phyloP scores from a whole-genome alignment of 2,797 vertebrate genomes.

The Characodon lateralis region DNA sequence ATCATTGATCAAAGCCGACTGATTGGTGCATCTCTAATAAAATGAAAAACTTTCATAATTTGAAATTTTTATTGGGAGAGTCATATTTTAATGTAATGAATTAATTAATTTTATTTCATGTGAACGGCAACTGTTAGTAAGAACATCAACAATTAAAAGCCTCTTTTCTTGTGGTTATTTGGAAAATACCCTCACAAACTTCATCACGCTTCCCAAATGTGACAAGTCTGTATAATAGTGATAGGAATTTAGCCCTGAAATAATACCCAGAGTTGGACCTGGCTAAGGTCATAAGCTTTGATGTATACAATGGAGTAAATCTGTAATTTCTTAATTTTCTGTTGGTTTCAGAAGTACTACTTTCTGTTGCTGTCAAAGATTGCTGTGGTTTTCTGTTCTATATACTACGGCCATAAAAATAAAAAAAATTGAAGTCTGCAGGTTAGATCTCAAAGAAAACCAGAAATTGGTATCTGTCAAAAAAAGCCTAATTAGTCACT shows the following conservation, averaged over 20 bases:
- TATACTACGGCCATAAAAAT: neutral
- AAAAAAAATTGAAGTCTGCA: neutral
- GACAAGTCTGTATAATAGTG: neutral
- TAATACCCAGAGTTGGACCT: no score
- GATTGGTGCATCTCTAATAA: neutral
- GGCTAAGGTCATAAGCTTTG: neutral
- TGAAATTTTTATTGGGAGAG: neutral
- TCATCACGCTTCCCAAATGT: neutral
- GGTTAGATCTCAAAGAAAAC: neutral
- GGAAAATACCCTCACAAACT: neutral
- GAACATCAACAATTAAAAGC: neutral
- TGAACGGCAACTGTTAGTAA: neutral
- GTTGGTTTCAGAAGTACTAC: neutral
- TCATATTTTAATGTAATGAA: neutral
- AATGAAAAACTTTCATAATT: neutral
- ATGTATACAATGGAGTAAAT: neutral
- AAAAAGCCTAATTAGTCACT: constrained; percentile 3
- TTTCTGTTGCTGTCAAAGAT: neutral
- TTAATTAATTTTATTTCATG: neutral
- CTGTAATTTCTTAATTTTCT: neutral
- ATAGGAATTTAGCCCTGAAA: neutral
- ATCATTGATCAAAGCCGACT: neutral
- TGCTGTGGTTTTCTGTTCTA: neutral
- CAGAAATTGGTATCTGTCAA: neutral
- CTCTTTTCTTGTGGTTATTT: neutral